These are phyloP conservation scores for Arctopsyche grandis DNA, from an alignment of 1,140 invertebrate genomes.

Conservation along the genomic window DNA sequence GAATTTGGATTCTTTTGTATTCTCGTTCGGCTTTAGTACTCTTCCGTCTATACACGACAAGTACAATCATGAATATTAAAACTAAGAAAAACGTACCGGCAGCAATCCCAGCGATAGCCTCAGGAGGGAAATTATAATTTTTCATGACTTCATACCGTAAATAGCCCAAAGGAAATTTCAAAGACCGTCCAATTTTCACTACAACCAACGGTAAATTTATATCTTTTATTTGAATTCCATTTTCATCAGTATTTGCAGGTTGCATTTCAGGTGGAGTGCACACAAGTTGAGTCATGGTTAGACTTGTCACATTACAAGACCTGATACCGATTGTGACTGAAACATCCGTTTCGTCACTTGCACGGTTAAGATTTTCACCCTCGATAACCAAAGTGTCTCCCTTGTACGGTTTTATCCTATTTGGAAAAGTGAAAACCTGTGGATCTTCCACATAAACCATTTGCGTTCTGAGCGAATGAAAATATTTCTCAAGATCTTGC, in stretches of 20 bases:
- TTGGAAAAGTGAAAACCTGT: constrained; percentile 87
- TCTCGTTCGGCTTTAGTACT: constrained; percentile 95
- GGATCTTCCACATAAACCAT: constrained; percentile 94
- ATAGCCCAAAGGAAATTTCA: constrained; percentile 88
- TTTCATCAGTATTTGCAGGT: constrained; percentile 88
- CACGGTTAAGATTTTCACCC: constrained; percentile 90
- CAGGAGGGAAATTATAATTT: constrained; percentile 84
- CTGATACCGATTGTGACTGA: constrained; percentile 90
- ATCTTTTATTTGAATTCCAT: constrained; percentile 76
- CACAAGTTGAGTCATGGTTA: constrained; percentile 87
- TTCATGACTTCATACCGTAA: constrained; percentile 90
- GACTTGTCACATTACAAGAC: constrained; percentile 91
- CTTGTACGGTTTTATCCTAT: constrained; percentile 88
- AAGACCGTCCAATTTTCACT: constrained; percentile 86
- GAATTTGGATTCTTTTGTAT: constrained; percentile 97
- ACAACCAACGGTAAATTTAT: constrained; percentile 86
- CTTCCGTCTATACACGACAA: constrained; percentile 89
- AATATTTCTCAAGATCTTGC: constrained; percentile 87
- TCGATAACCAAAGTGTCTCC: constrained; percentile 96
- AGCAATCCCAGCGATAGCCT: constrained; percentile 87
- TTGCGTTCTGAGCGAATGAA: constrained; percentile 79
- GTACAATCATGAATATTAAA: constrained; percentile 84
- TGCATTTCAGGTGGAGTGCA: constrained; percentile 89
- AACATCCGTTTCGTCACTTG: constrained; percentile 92
- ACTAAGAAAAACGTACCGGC: constrained; percentile 85